A percentile compares a stretch with the other conserved stretches of the same genome.
phyloP scores from a whole-genome alignment of 2,113 vertebrate genomes.

The Protomyctophum bolini region DNA sequence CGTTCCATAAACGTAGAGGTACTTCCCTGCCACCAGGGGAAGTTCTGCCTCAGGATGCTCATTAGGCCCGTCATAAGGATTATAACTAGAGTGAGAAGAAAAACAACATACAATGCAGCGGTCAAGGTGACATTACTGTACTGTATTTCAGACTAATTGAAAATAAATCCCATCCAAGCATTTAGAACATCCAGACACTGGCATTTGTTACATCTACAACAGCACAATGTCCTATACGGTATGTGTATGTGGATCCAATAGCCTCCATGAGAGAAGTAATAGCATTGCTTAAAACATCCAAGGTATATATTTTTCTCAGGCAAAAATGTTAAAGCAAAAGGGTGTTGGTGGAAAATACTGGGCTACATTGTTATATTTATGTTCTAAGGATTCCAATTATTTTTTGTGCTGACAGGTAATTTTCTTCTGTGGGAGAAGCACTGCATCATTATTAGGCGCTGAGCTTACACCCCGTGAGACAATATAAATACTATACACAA shows the following conservation, averaged over 20 bases:
- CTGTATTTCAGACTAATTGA: neutral
- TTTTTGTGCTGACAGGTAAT: conserved; percentile 63
- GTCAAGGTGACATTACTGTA: neutral
- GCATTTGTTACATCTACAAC: neutral
- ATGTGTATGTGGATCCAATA: neutral
- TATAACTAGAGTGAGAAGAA: conserved; percentile 82
- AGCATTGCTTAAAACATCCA: conserved; percentile 33
- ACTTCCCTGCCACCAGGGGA: conserved; percentile 94
- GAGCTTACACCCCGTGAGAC: conserved; percentile 5
- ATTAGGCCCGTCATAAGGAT: conserved; percentile 97
- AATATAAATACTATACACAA: conserved; percentile 15
- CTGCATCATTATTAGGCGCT: conserved; percentile 58
- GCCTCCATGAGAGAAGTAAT: neutral
- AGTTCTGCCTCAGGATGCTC: conserved; percentile 98
- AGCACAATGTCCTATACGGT: neutral
- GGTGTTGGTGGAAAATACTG: conserved; percentile 40
- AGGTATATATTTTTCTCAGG: conserved; percentile 5
- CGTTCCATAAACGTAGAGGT: conserved; percentile 96
- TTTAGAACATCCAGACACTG: neutral
- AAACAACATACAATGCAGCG: neutral
- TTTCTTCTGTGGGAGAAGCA: conserved; percentile 57
- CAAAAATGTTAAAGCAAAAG: conserved; percentile 11
- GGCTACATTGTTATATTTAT: conserved; percentile 48
- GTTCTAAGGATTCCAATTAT: conserved; percentile 62
- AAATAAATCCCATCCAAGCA: neutral